These are phyloP conservation scores for Drosophila macrospina DNA, from an alignment of 2,888 invertebrate species.

Conservation along the genomic window DNA sequence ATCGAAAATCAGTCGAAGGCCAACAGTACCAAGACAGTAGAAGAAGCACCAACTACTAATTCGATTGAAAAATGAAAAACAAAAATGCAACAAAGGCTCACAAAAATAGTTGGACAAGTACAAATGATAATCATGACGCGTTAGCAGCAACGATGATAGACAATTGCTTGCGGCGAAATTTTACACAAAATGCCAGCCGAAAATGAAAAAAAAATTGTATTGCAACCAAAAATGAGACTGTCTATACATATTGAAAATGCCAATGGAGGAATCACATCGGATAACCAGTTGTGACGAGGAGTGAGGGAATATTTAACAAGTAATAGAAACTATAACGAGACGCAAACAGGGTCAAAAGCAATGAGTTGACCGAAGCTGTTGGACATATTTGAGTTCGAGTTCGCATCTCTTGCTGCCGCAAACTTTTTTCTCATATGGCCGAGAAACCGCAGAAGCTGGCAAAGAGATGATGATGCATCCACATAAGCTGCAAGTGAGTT, in stretches of 20 bases:
- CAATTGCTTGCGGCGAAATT: conserved; percentile 71
- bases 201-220: conserved; percentile 36
- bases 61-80: conserved; percentile 50
- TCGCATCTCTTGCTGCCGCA: conserved; percentile 6
- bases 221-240: conserved; percentile 39
- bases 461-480: conserved; percentile 9
- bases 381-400: conserved; percentile 35
- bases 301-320: not conserved
- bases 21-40: conserved; percentile 41
- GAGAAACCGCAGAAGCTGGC: conserved; percentile 28
- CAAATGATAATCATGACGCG: conserved; percentile 61
- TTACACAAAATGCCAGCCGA: conserved; percentile 59
- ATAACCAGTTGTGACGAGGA: conserved; percentile 31
- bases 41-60: conserved; percentile 18
- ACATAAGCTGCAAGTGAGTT: conserved; percentile 1
- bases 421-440: conserved; percentile 4
- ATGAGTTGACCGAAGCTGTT: conserved; percentile 27
- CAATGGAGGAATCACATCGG: conserved; percentile 34
- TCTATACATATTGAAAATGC: conserved; percentile 46
- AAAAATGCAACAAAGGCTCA: conserved; percentile 25
- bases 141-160: conserved; percentile 63
- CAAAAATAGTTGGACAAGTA: conserved; percentile 46
- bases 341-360: conserved; percentile 69
- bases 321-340: conserved; percentile 61
- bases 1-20: conserved; percentile 59